phyloP scores from a whole-genome alignment of 2,113 vertebrate genomes.

The Crypturellus undulatus region DNA sequence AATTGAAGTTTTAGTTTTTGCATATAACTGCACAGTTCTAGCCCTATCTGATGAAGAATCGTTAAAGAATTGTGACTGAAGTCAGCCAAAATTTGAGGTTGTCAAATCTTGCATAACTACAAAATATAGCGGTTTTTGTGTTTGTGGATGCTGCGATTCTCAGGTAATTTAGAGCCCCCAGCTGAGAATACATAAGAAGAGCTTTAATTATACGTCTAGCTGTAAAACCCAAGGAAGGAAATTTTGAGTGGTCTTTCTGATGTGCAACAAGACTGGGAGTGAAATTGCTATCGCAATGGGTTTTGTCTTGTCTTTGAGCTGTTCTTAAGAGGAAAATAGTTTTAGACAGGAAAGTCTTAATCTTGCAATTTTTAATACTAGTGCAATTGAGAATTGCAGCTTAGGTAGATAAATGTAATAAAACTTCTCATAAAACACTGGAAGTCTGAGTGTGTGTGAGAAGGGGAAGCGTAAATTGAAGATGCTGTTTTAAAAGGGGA shows the following conservation, averaged over 20 bases:
- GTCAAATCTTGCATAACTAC: rapidly evolving
- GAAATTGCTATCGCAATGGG: neutral
- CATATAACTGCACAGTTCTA: neutral
- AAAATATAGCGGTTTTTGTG: neutral
- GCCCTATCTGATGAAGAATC: neutral
- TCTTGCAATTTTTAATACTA: neutral
- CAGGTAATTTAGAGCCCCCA: neutral
- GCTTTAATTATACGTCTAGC: neutral
- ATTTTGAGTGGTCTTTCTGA: neutral
- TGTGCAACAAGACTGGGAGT: neutral
- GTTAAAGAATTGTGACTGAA: neutral
- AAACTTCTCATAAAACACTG: neutral
- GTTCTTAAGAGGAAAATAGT: neutral
- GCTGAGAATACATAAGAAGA: neutral
- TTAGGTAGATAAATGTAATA: neutral
- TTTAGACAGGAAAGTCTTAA: neutral
- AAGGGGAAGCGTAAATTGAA: neutral
- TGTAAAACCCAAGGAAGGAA: neutral
- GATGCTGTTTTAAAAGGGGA: neutral
- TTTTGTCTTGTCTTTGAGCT: neutral
- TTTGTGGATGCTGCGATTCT: neutral
- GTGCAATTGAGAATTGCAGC: neutral
- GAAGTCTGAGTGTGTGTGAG: neutral
- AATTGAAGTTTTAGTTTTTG: neutral
- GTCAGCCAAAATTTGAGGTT: neutral